Evolutionary conservation across 2,888 invertebrate species (phyloP).

Genomic region (Sphecodes monilicornis): DNA sequence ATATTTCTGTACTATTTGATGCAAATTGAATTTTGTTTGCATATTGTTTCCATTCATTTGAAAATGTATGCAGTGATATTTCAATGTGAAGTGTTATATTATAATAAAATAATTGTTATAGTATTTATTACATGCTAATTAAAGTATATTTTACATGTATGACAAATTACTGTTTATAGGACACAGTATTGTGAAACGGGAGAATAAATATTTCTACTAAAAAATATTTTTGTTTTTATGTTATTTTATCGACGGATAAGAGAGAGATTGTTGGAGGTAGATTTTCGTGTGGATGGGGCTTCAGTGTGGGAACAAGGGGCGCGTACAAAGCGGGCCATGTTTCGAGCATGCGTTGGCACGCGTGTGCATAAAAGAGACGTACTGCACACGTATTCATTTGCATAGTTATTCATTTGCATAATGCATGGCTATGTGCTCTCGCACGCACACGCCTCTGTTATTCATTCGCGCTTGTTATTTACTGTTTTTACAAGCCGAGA

Average conservation of each 20-base stretch:
- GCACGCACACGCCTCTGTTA: conserved; percentile 1
- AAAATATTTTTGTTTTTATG: neutral
- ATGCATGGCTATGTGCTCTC: conserved; percentile 4
- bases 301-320: neutral
- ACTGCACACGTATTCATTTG: conserved; percentile 13
- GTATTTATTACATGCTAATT: too few relatives aligned
- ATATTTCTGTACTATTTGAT: too few relatives aligned
- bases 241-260: neutral
- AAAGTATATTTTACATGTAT: too few relatives aligned
- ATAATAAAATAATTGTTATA: too few relatives aligned
- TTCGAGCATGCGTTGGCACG: conserved; percentile 2
- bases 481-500: neutral
- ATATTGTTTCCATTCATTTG: too few relatives aligned
- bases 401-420: conserved; percentile 29
- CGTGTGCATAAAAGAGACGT: conserved; percentile 14
- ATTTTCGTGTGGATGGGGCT: neutral
- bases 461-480: conserved; percentile 17
- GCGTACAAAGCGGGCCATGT: neutral
- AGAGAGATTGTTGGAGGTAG: neutral
- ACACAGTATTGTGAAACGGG: neutral
- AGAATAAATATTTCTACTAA: neutral
- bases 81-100: too few relatives aligned
- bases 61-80: too few relatives aligned
- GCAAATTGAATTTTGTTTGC: too few relatives aligned
- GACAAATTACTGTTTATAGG: neutral